phyloP scores from a whole-genome alignment of 2,797 vertebrate species.

The Ctenochaetus hawaiiensis region DNA sequence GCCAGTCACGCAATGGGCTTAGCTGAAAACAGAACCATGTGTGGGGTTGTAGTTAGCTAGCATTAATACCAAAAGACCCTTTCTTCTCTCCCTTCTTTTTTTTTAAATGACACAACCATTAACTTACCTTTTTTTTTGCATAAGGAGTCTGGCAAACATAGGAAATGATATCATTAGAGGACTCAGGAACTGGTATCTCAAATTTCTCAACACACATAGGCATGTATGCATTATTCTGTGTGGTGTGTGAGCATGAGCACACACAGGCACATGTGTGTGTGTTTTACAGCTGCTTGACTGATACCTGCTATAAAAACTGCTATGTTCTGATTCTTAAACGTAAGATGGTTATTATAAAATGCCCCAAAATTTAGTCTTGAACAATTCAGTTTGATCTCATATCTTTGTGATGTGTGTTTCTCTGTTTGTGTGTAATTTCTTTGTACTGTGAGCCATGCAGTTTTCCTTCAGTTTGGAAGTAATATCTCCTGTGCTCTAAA shows the following conservation, averaged over 20 bases:
- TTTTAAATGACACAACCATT: slow-evolving; percentile 70
- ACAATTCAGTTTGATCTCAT: background rate
- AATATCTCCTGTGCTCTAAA: background rate
- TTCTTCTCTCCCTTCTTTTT: slow-evolving; percentile 58
- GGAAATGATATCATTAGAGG: slow-evolving; percentile 80
- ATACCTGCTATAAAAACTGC: slow-evolving; percentile 32
- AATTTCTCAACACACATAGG: slow-evolving; percentile 62
- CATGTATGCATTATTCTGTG: slow-evolving; percentile 20
- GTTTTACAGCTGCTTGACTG: slow-evolving; percentile 61
- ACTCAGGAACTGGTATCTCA: slow-evolving; percentile 73
- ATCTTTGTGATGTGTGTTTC: background rate
- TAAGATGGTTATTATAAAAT: slow-evolving; percentile 23
- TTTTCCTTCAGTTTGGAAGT: slow-evolving; percentile 1
- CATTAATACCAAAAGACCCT: slow-evolving; percentile 79
- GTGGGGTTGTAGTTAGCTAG: slow-evolving; percentile 79
- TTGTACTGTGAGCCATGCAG: slow-evolving; percentile 3
- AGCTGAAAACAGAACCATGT: slow-evolving; percentile 87
- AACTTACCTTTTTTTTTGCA: slow-evolving; percentile 65
- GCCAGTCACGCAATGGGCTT: slow-evolving; percentile 85
- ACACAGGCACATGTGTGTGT: slow-evolving; percentile 19
- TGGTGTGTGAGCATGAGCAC: slow-evolving; percentile 5
- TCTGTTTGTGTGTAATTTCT: slow-evolving; percentile 5
- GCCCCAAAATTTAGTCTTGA: background rate
- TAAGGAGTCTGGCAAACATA: slow-evolving; percentile 72
- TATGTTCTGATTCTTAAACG: slow-evolving; percentile 42